These are phyloP conservation scores for Eilema sororculum DNA, from an alignment of 2,888 invertebrate species.

Conservation along the genomic window DNA sequence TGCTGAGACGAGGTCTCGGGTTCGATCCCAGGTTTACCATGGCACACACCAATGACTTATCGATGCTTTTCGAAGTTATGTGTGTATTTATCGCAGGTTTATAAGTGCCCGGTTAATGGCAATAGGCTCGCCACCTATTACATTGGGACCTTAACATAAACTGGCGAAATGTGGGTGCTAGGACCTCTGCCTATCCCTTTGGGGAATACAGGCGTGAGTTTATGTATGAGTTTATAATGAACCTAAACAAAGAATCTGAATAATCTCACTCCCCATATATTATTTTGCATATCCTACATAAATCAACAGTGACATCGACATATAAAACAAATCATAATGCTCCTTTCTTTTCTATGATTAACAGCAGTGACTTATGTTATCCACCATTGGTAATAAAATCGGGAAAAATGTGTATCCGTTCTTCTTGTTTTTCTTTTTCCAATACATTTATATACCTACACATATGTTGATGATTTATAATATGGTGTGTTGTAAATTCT, in stretches of 20 bases:
- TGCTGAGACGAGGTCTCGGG: no score
- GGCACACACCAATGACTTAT: no score
- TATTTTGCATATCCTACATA: not conserved
- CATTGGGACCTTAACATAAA: no score
- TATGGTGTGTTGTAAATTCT: not conserved
- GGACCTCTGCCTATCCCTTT: no score
- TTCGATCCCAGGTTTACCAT: no score
- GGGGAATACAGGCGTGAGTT: no score
- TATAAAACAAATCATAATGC: not conserved
- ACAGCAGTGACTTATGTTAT: not conserved
- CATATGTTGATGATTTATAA: not conserved
- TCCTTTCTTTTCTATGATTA: not conserved
- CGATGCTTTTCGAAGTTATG: no score
- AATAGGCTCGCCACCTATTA: no score
- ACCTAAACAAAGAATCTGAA: not conserved
- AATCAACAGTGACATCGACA: not conserved
- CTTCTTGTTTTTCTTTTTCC: not conserved
- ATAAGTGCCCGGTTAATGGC: no score
- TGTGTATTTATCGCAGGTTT: no score
- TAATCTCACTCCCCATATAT: not conserved
- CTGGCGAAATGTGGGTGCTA: no score
- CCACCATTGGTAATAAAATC: not conserved
- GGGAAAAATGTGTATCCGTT: not conserved
- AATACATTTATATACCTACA: not conserved
- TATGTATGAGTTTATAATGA: no score